phyloP scores from a whole-genome alignment of 23 tunicate species.

The Trididemnum miniatum region DNA sequence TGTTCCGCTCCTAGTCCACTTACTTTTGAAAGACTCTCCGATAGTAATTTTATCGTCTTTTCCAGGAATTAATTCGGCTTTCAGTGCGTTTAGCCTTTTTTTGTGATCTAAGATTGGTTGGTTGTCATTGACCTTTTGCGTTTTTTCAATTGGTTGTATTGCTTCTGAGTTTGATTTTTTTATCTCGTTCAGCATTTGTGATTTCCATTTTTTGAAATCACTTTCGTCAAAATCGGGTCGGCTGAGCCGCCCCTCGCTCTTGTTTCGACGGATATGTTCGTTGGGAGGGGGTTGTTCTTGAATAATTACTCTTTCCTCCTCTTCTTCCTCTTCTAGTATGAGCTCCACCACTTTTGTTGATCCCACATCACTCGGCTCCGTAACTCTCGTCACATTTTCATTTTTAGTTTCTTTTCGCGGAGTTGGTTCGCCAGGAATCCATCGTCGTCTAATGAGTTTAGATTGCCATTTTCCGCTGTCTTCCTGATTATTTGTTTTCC shows the following conservation, averaged over 20 bases:
- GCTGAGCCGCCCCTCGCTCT: background rate
- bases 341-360: background rate
- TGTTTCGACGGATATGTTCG: background rate
- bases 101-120: too few relatives aligned
- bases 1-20: too few relatives aligned
- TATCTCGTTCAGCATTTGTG: background rate
- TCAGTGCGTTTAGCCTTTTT: too few relatives aligned
- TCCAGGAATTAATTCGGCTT: too few relatives aligned
- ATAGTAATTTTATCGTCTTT: too few relatives aligned
- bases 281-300: background rate
- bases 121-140: background rate
- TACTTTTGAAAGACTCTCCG: too few relatives aligned
- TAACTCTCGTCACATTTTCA: background rate
- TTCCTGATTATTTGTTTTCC: background rate
- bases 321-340: background rate
- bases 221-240: background rate
- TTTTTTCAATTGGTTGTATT: background rate
- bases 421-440: background rate
- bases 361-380: too few relatives aligned
- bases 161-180: background rate
- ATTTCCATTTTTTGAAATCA: background rate
- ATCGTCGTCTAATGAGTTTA: background rate
- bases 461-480: background rate
- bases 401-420: background rate
- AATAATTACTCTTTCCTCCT: background rate